Conservation (phyloP, 2,113 vertebrate genomes). For the Sturnus vulgaris region DNA sequence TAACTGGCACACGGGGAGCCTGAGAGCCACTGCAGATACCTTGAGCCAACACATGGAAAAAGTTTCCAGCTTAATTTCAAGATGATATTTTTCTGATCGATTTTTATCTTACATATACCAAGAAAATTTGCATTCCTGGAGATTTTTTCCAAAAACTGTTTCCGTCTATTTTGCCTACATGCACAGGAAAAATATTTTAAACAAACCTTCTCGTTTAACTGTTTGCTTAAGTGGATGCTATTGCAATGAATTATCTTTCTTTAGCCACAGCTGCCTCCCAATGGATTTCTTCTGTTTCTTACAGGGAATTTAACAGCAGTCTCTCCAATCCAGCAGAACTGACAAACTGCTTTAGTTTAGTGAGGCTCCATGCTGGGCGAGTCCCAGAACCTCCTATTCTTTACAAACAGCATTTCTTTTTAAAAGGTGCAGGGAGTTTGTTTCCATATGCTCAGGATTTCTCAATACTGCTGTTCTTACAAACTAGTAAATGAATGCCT, state of each 20-base stretch:
- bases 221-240: not conserved
- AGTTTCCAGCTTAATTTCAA: not conserved
- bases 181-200: not conserved
- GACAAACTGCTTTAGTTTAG: constrained; percentile 35
- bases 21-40: not conserved
- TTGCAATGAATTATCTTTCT: constrained; percentile 35
- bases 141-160: not conserved
- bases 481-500: constrained; percentile 35
- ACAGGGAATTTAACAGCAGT: constrained; percentile 14
- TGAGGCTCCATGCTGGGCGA: constrained; percentile 30
- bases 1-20: not conserved
- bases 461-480: constrained; percentile 31
- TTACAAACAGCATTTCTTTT: constrained; percentile 17
- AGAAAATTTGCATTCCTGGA: not conserved
- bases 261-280: constrained; percentile 59
- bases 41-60: not conserved
- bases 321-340: constrained; percentile 18
- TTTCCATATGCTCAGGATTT: constrained; percentile 51
- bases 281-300: constrained; percentile 50
- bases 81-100: not conserved
- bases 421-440: constrained; percentile 37
- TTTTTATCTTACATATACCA: not conserved
- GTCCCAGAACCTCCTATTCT: constrained; percentile 18
- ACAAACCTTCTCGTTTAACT: not conserved
- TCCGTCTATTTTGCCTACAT: not conserved